Evolutionary conservation across 1,140 invertebrate species (phyloP).

Genomic region (Formica selysi): DNA sequence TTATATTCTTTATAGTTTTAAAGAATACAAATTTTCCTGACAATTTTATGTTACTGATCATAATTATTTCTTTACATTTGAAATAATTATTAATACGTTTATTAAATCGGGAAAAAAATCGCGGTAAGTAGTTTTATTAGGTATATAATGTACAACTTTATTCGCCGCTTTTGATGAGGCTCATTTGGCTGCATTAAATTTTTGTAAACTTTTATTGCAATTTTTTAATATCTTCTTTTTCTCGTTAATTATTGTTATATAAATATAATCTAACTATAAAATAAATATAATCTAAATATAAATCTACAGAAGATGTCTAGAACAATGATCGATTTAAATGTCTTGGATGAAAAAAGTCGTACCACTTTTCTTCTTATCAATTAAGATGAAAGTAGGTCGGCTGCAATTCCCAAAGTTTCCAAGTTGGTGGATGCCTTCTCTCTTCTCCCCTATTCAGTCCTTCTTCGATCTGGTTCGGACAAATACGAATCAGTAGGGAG

Average conservation of each 20-base stretch:
- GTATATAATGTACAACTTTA: not conserved
- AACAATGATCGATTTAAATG: not conserved
- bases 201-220: not conserved
- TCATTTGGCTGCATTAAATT: not conserved
- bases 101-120: not conserved
- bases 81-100: too few relatives aligned
- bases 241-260: not conserved
- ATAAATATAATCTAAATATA: not conserved
- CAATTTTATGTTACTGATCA: not conserved
- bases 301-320: not conserved
- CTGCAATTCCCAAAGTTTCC: constrained; percentile 19
- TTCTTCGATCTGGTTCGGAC: not conserved
- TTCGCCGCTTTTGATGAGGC: not conserved
- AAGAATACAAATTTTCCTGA: not conserved
- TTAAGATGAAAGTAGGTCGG: constrained; percentile 31
- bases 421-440: constrained; percentile 46
- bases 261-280: not conserved
- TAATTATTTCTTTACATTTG: not conserved
- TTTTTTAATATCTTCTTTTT: not conserved
- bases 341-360: not conserved
- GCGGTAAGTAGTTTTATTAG: not conserved
- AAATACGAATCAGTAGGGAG: constrained; percentile 25
- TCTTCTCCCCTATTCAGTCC: too few relatives aligned
- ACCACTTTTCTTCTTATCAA: constrained; percentile 52
- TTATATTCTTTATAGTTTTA: not conserved